A percentile compares a stretch with the other conserved stretches of the same genome.
These are phyloP conservation scores for Rotaria macrura DNA, from an alignment of 2,888 invertebrate species.

Conservation along the genomic window DNA sequence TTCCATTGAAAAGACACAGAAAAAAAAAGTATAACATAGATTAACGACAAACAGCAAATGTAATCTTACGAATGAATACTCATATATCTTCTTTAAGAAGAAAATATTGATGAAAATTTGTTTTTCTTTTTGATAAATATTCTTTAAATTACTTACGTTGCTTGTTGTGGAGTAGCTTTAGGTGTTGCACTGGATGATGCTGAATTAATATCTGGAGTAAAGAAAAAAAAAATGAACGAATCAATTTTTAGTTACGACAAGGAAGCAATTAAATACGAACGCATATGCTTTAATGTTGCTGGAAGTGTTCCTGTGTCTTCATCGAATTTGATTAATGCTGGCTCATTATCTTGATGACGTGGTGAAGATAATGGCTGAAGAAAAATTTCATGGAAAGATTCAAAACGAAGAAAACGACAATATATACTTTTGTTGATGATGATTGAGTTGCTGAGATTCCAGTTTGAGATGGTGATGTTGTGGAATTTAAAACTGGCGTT, in stretches of 20 bases:
- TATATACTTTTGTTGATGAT: not conserved
- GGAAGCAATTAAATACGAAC: not conserved
- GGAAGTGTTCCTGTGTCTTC: not conserved
- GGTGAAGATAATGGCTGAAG: not conserved
- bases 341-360: not conserved
- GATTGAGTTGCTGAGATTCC: not conserved
- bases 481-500: not conserved
- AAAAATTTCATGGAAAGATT: not conserved
- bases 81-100: slow-evolving; percentile 1
- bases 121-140: not conserved
- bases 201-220: not conserved
- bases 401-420: not conserved
- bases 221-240: no score
- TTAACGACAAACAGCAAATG: not conserved
- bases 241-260: no score
- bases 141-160: not conserved
- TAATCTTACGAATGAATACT: not conserved
- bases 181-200: not conserved
- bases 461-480: not conserved
- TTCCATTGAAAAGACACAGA: not conserved
- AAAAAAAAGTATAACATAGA: not conserved
- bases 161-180: not conserved
- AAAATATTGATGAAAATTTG: not conserved
- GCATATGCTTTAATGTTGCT: not conserved
- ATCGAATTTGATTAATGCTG: not conserved